A percentile compares a stretch with the other conserved stretches of the same genome.
These are phyloP conservation scores for Drosophila ustulata DNA, from an alignment of 2,888 invertebrate genomes.

Conservation along the genomic window DNA sequence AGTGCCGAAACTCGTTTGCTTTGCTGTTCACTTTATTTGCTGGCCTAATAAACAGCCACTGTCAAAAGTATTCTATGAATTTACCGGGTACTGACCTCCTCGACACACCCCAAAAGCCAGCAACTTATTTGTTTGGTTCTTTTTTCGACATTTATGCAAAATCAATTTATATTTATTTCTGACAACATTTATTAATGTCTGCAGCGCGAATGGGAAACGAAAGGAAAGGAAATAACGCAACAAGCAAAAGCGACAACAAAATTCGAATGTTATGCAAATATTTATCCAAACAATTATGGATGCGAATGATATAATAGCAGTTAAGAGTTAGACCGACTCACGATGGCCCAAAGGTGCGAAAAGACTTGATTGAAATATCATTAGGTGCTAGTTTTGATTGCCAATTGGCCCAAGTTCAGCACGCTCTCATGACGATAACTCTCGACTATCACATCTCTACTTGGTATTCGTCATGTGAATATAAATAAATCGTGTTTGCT, in stretches of 20 bases:
- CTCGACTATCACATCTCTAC: background rate
- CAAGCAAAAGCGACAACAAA: background rate
- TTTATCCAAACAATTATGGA: constrained; percentile 42
- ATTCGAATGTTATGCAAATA: constrained; percentile 50
- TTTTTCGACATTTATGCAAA: constrained; percentile 45
- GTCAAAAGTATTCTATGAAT: constrained; percentile 43
- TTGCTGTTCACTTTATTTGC: constrained; percentile 32
- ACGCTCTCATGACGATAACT: background rate
- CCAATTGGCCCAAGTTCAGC: constrained; percentile 1
- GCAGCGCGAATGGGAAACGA: constrained; percentile 2
- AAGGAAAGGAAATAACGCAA: constrained; percentile 30
- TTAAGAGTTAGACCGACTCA: constrained; percentile 6
- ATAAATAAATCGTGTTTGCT: constrained; percentile 25
- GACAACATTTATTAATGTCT: constrained; percentile 38
- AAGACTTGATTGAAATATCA: constrained; percentile 36
- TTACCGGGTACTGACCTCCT: constrained; percentile 48
- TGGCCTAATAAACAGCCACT: constrained; percentile 53
- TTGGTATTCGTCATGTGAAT: background rate
- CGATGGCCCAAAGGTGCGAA: constrained; percentile 32
- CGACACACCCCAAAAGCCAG: constrained; percentile 48
- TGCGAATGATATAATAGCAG: constrained; percentile 36
- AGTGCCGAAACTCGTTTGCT: constrained; percentile 59
- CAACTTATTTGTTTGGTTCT: constrained; percentile 12
- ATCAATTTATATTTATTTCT: constrained; percentile 13
- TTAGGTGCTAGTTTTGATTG: constrained; percentile 12